Percentiles rank a stretch among this genome's conserved stretches.
These are phyloP conservation scores for Avahi laniger DNA, from an alignment of 2,797 vertebrate species.

Conservation along the genomic window DNA sequence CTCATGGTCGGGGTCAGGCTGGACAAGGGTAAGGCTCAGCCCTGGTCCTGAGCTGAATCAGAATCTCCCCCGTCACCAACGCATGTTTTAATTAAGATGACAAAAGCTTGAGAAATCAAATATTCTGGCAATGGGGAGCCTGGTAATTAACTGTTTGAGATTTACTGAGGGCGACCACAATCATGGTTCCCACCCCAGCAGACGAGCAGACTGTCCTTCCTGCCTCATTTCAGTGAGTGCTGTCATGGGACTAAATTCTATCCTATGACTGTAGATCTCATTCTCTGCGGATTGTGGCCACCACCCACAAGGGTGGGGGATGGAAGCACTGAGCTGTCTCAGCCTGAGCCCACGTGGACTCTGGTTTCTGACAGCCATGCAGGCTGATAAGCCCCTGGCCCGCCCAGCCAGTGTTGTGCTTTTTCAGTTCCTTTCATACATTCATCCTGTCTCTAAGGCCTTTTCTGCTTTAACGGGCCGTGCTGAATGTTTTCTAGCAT, in stretches of 20 bases:
- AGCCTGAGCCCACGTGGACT: background rate
- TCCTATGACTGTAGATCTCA: background rate
- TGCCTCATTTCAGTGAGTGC: no score
- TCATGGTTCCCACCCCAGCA: background rate
- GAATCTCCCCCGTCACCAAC: background rate
- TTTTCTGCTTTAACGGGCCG: no score
- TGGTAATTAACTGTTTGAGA: no score
- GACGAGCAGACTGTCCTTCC: background rate
- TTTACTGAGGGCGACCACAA: background rate
- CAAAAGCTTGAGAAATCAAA: background rate
- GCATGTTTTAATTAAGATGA: background rate
- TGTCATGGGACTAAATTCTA: rapidly evolving
- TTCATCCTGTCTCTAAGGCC: background rate
- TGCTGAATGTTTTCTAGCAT: background rate
- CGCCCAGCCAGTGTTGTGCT: background rate
- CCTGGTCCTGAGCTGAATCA: background rate
- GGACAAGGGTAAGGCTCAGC: background rate
- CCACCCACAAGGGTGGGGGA: background rate
- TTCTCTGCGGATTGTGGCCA: background rate
- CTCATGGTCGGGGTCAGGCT: background rate
- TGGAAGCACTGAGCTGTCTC: background rate
- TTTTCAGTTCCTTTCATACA: rapidly evolving
- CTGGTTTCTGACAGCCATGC: background rate
- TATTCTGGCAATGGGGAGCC: no score
- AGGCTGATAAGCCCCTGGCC: background rate